phyloP scores from a whole-genome alignment of 2,797 vertebrate species.

The Centropyge bicolor region DNA sequence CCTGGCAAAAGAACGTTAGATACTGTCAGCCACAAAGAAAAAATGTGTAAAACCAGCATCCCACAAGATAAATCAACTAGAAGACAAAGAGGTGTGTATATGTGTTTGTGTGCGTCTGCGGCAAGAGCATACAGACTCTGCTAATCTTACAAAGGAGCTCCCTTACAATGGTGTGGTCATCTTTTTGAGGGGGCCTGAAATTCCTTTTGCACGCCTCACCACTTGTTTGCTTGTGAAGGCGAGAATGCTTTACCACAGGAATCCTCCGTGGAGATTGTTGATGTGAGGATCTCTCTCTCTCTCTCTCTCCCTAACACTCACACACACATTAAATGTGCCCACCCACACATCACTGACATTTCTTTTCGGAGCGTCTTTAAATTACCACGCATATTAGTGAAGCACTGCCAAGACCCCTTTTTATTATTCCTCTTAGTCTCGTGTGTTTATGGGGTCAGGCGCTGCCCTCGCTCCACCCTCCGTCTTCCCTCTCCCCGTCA shows the following conservation, averaged over 20 bases:
- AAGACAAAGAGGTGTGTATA: constrained; percentile 44
- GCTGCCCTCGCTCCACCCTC: constrained; percentile 25
- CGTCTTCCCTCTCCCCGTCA: constrained; percentile 22
- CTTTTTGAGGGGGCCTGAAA: constrained; percentile 74
- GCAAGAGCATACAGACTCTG: constrained; percentile 38
- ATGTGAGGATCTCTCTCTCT: constrained; percentile 43
- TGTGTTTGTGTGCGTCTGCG: constrained; percentile 19
- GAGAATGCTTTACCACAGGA: constrained; percentile 69
- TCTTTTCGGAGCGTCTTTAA: constrained; percentile 69
- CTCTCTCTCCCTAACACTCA: neutral
- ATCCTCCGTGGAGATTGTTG: constrained; percentile 66
- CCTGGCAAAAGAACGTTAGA: constrained; percentile 46
- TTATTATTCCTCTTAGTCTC: constrained; percentile 76
- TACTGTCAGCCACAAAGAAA: constrained; percentile 53
- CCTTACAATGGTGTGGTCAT: constrained; percentile 66
- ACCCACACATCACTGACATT: constrained; percentile 72
- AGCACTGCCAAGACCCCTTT: constrained; percentile 62
- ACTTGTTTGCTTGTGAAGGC: constrained; percentile 76
- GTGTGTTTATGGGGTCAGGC: constrained; percentile 66
- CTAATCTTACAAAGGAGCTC: constrained; percentile 58
- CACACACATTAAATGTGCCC: constrained; percentile 46
- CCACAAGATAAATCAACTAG: constrained; percentile 49
- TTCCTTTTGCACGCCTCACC: constrained; percentile 76
- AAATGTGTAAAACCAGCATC: constrained; percentile 65
- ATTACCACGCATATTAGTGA: constrained; percentile 77